phyloP scores from a whole-genome alignment of 64 coral and sea anemone genomes.

The Orbicella faveolata region DNA sequence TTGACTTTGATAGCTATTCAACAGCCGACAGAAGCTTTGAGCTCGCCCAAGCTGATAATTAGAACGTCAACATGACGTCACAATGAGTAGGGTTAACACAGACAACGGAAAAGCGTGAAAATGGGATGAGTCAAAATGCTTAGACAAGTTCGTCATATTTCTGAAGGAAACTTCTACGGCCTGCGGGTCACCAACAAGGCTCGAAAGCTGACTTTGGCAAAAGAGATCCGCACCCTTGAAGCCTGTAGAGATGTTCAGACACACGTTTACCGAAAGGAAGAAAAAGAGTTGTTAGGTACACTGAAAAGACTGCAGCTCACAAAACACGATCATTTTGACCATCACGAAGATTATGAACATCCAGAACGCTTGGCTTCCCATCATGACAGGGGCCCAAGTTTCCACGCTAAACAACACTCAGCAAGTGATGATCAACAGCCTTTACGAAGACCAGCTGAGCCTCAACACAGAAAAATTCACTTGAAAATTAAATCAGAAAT shows the following conservation, averaged over 20 bases:
- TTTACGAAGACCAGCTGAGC: background rate
- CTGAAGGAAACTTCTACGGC: conserved; percentile 86
- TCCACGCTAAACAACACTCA: background rate
- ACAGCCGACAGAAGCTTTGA: background rate
- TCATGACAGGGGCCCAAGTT: background rate
- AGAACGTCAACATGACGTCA: conserved; percentile 23
- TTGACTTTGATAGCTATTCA: background rate
- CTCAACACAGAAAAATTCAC: background rate
- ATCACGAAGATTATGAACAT: background rate
- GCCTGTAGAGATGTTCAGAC: conserved; percentile 66
- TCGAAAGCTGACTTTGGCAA: conserved; percentile 55
- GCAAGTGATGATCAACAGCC: background rate
- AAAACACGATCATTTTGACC: conserved; percentile 55
- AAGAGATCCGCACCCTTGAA: conserved; percentile 75
- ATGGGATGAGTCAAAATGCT: conserved; percentile 60
- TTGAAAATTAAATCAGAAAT: conserved; percentile 10
- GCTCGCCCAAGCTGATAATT: background rate
- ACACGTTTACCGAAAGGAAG: conserved; percentile 80
- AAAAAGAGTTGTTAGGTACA: conserved; percentile 68
- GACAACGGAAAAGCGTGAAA: background rate
- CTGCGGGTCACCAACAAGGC: conserved; percentile 85
- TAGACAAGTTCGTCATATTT: conserved; percentile 71
- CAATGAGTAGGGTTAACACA: background rate
- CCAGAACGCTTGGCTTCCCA: conserved; percentile 22
- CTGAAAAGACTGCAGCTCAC: conserved; percentile 60